Conservation (phyloP, 2,113 vertebrate species). For the Excalfactoria chinensis region DNA sequence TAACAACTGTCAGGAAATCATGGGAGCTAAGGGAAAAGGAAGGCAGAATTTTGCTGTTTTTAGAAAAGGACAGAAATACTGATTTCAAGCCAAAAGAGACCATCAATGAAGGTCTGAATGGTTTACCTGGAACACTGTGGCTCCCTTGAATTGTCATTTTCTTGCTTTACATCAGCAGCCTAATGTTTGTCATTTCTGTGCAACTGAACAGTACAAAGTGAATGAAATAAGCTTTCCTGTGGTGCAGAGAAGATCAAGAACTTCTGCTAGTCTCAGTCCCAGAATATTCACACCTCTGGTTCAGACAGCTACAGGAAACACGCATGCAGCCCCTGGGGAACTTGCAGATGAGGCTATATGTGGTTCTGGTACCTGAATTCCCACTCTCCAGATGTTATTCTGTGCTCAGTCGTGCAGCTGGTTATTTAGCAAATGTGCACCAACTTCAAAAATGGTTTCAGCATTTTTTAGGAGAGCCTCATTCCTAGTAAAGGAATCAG, state of each 20-base stretch:
- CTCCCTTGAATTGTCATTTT: neutral
- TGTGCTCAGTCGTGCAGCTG: neutral
- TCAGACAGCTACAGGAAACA: neutral
- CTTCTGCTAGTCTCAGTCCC: neutral
- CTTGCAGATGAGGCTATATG: rapidly evolving
- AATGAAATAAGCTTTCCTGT: rapidly evolving
- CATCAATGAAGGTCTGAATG: neutral
- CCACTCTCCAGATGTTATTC: neutral
- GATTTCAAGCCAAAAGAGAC: neutral
- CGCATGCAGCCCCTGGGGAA: neutral
- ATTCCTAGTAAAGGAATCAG: neutral
- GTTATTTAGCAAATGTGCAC: neutral
- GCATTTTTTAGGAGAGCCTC: neutral
- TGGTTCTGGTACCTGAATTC: neutral
- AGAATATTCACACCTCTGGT: neutral
- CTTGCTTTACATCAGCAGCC: neutral
- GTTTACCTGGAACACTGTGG: neutral
- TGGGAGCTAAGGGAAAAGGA: neutral
- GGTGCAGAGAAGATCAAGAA: neutral
- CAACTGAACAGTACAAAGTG: neutral
- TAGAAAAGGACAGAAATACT: neutral
- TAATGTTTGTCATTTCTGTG: rapidly evolving
- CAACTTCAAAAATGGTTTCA: neutral
- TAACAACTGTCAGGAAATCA: neutral
- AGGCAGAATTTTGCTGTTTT: neutral